phyloP scores from a whole-genome alignment of 2,113 vertebrate genomes.

The Calyptomena viridis region DNA sequence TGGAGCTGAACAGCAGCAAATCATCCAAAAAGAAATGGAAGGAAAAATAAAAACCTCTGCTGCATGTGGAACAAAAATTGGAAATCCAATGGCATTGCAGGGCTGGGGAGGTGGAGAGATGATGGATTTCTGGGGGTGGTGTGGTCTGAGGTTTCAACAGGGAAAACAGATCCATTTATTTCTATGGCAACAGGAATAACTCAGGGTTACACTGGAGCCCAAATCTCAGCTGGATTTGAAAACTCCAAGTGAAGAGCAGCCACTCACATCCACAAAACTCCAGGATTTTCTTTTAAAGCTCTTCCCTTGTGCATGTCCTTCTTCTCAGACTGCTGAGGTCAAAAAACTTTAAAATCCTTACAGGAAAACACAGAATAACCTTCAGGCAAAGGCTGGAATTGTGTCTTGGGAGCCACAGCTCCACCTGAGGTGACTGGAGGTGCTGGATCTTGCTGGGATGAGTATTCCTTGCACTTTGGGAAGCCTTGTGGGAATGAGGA shows the following conservation, averaged over 20 bases:
- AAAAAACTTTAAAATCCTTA: neutral
- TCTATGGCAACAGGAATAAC: constrained; percentile 34
- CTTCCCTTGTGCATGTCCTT: neutral
- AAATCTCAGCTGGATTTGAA: neutral
- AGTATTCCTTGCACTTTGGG: too few relatives aligned
- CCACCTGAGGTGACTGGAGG: rapidly evolving
- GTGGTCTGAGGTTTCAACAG: neutral
- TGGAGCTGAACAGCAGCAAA: neutral
- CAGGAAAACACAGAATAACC: neutral
- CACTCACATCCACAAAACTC: neutral
- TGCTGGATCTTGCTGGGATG: neutral
- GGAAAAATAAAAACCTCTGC: neutral
- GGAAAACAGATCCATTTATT: constrained; percentile 11
- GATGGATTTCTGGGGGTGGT: neutral
- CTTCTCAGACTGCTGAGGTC: neutral
- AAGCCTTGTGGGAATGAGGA: neutral
- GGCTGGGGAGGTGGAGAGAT: neutral
- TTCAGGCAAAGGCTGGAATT: neutral
- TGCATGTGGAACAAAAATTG: neutral
- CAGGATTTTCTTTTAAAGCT: neutral
- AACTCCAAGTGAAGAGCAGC: neutral
- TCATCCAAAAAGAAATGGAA: neutral
- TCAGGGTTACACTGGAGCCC: neutral
- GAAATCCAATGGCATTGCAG: neutral
- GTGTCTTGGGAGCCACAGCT: neutral